Evolutionary conservation across 2,888 invertebrate species (phyloP), one percentile per base, ranked within the genome.

Genomic region (Mythimna albipuncta): DNA sequence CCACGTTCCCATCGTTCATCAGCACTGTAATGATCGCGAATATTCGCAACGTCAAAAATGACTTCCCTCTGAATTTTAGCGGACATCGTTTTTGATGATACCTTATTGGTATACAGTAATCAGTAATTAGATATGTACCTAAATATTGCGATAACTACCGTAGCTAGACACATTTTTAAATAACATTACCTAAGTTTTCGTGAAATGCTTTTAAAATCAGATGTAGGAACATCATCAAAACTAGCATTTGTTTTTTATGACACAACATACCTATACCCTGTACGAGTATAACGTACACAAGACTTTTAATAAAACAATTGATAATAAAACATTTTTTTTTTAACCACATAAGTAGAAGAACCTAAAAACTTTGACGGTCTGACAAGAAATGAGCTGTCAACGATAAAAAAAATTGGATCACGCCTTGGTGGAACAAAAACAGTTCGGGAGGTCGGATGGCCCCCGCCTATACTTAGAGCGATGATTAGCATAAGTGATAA

Each of bases 1-100:
- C 88, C 91, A 90, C 89, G 87, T 89, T 85, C 80, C 85, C 85
- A 84, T 76, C 85, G 82, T 83, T 81, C 83, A 76, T 83, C 83
- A 82, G 58, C 65, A 54, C 65, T 81, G 84, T 90, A 91, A 92
- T 91, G 88, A 88, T 84, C 81, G 85, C 73, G 74, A 83, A 85
- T 47, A 47, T 82, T 85, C 67, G 75, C 75, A 79, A 82, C 74
- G 66, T 79, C 81, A 79, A 81, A 87, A 87, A 83, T 82, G 72
- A 82, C 75, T 78, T 68, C 59, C 69, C 62, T 61, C 47, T 54
- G 59, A 69, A 83, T 69, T 69, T 68, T 52, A 65, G 59, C 50
- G 32, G 26, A 67, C 50, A 35, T 67, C 66, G 13, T 61, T 47
- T 57, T n/a, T 52, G 21, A 21, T 47, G 13, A 44, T 44, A 44